Percentiles rank a stretch among this genome's conserved stretches.
Conservation (phyloP, 1,140 invertebrate species). For the Babylonia areolata region DNA sequence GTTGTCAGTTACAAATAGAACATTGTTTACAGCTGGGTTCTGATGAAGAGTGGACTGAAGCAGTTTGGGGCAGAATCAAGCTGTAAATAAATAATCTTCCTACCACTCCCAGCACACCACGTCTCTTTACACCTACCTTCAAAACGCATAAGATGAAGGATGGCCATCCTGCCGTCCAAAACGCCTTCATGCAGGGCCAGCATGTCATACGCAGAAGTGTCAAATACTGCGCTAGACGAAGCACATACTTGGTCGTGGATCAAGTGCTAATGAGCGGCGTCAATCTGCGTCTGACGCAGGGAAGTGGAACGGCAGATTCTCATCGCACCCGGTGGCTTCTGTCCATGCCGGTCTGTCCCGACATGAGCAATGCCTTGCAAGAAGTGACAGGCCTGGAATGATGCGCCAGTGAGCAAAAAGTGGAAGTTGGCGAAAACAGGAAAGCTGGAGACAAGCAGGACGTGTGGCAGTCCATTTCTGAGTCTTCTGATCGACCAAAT, state of each 20-base stretch:
- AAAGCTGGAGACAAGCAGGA: conserved; percentile 37
- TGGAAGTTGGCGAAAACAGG: conserved; percentile 35
- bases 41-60: no score
- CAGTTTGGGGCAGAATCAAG: no score
- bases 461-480: conserved; percentile 19
- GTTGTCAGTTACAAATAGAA: no score
- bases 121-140: conserved; percentile 74
- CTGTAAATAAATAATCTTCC: no score
- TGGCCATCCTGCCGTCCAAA: not conserved
- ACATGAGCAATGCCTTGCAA: no score
- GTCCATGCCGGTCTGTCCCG: no score
- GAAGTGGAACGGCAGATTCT: no score
- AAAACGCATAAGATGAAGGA: conserved; percentile 68
- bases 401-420: conserved; percentile 51
- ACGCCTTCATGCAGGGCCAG: conserved; percentile 10
- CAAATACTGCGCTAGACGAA: not conserved
- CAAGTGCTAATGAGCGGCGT: not conserved
- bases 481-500: conserved; percentile 25
- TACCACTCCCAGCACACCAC: conserved; percentile 76
- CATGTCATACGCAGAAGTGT: conserved; percentile 19
- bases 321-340: no score
- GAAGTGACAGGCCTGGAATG: conserved; percentile 33
- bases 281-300: no score
- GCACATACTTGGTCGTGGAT: not conserved
- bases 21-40: no score